A percentile compares a stretch with the other conserved stretches of the same genome.
Conservation (phyloP, 2,113 vertebrate species). For the Irena cyanogastra region DNA sequence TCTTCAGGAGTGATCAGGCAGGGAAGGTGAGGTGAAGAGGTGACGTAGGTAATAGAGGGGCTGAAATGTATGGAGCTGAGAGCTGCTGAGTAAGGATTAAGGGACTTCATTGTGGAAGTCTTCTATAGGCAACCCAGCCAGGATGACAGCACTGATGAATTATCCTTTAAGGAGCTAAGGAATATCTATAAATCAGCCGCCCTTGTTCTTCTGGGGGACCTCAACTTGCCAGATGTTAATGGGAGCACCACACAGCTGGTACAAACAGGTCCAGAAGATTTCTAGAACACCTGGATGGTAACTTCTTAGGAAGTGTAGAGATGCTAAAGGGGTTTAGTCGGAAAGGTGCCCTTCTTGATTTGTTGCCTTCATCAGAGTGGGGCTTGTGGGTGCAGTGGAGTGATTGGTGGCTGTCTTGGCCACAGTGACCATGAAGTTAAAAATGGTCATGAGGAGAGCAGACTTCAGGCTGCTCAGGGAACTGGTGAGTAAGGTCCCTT, state of each 20-base stretch:
- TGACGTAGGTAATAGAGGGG: accelerated
- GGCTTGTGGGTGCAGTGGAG: background rate
- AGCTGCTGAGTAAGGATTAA: background rate
- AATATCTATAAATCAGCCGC: background rate
- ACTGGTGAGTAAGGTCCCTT: background rate
- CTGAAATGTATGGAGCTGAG: background rate
- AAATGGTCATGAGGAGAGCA: background rate
- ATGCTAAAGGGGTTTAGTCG: background rate
- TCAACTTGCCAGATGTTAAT: background rate
- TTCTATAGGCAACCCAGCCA: background rate
- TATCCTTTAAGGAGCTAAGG: background rate
- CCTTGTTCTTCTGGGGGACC: background rate
- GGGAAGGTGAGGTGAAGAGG: background rate
- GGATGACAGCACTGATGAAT: background rate
- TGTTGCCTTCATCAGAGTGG: background rate
- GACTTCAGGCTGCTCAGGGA: background rate
- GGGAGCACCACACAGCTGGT: background rate
- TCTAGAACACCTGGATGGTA: background rate
- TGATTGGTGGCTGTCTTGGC: background rate
- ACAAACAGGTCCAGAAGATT: background rate
- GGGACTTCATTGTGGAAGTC: background rate
- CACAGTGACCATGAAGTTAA: background rate
- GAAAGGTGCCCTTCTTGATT: background rate
- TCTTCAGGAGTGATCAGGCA: background rate
- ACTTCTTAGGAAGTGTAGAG: background rate